Percentiles rank a stretch among this genome's conserved stretches.
Evolutionary conservation across 2,797 vertebrate genomes (phyloP).

Genomic region (Natrix natrix): DNA sequence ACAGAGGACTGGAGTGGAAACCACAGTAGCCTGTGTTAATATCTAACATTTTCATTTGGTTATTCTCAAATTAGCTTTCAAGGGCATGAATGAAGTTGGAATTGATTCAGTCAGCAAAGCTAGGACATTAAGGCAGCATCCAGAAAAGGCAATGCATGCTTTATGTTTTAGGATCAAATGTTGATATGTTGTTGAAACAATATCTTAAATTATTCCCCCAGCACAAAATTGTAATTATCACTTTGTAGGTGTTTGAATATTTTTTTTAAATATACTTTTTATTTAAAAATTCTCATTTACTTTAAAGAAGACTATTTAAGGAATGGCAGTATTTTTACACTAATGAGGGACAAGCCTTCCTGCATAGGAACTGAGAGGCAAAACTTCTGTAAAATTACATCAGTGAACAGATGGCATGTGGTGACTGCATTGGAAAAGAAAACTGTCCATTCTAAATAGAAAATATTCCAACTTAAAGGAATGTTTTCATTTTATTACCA

Average conservation of each 20-base stretch:
- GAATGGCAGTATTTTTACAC: slow-evolving; percentile 42
- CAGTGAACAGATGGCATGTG: slow-evolving; percentile 67
- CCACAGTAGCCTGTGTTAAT: too few species aligned
- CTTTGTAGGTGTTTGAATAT: not conserved
- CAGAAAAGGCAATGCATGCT: not conserved
- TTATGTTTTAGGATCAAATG: not conserved
- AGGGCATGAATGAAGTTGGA: not conserved
- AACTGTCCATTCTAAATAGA: slow-evolving; percentile 66
- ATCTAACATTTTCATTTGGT: not conserved
- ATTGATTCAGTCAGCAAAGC: not conserved
- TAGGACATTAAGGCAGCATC: not conserved
- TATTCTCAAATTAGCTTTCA: not conserved
- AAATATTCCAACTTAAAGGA: slow-evolving; percentile 69
- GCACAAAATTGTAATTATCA: not conserved
- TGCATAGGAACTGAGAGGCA: slow-evolving; percentile 34
- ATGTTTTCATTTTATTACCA: slow-evolving; percentile 68
- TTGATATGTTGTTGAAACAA: not conserved
- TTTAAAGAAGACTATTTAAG: not conserved
- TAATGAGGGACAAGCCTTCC: slow-evolving; percentile 43
- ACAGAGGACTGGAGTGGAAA: too few species aligned
- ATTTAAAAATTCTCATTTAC: not conserved
- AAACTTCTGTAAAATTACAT: slow-evolving; percentile 51
- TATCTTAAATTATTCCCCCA: not conserved
- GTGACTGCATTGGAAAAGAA: slow-evolving; percentile 58
- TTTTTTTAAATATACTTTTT: not conserved